Evolutionary conservation across 2,113 vertebrate species (phyloP).

Genomic region (Machaerirhynchus nigripectus): DNA sequence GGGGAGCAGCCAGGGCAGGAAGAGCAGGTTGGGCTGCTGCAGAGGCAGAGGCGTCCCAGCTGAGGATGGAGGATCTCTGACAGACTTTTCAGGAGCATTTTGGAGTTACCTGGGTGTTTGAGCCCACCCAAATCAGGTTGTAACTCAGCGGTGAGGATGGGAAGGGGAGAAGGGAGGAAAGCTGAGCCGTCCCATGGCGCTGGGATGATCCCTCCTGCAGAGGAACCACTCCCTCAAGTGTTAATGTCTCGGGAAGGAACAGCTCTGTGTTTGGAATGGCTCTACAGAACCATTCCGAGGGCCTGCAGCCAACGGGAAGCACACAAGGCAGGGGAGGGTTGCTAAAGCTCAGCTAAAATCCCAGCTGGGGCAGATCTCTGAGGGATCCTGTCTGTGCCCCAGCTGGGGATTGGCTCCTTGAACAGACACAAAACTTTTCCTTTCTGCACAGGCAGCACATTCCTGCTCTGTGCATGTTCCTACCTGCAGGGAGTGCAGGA

Average conservation of each 20-base stretch:
- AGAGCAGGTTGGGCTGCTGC: background rate
- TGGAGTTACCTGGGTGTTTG: accelerated
- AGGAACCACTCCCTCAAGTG: constrained; percentile 15
- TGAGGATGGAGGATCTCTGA: background rate
- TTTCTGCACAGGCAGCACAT: background rate
- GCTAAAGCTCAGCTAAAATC: background rate
- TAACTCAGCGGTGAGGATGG: accelerated
- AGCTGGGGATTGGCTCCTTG: background rate
- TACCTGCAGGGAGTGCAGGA: background rate
- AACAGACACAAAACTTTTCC: background rate
- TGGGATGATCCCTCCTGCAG: background rate
- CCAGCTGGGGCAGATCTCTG: background rate
- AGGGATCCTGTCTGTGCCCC: background rate
- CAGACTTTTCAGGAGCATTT: background rate
- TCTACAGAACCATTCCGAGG: background rate
- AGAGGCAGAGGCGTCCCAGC: background rate
- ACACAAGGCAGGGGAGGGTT: background rate
- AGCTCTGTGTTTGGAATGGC: background rate
- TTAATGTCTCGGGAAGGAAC: background rate
- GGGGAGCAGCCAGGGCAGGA: background rate
- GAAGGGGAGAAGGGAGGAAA: background rate
- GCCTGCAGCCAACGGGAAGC: background rate
- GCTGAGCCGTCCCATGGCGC: accelerated
- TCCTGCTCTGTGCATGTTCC: background rate
- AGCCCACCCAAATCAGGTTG: background rate